Conservation (phyloP, 1,140 invertebrate genomes). For the Drosophila repleta region DNA sequence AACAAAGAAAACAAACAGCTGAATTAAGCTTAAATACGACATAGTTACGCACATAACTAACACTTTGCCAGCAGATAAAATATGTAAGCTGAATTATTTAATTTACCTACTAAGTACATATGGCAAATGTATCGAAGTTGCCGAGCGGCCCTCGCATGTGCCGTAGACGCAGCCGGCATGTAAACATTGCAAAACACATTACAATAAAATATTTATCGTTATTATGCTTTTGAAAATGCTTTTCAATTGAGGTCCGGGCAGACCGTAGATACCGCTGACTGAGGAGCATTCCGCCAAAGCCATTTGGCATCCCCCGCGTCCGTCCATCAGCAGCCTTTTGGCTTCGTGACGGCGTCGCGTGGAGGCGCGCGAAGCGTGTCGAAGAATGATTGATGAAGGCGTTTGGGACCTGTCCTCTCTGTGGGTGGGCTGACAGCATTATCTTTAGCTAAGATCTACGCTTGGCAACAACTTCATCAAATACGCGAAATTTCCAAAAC, state of each 20-base stretch:
- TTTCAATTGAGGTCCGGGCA: slow-evolving; percentile 76
- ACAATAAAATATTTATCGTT: slow-evolving; percentile 82
- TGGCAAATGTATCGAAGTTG: background rate
- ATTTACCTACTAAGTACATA: too few relatives aligned
- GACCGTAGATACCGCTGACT: slow-evolving; percentile 36
- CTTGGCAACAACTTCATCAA: slow-evolving; percentile 59
- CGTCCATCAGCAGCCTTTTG: background rate
- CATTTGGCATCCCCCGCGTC: slow-evolving; percentile 19
- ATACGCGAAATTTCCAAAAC: slow-evolving; percentile 43
- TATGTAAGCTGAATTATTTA: too few relatives aligned
- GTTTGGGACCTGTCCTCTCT: slow-evolving; percentile 6
- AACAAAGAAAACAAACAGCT: background rate
- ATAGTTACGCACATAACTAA: too few relatives aligned
- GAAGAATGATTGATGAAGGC: slow-evolving; percentile 69
- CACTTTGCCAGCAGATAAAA: too few relatives aligned
- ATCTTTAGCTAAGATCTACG: slow-evolving; percentile 28
- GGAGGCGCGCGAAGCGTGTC: slow-evolving; percentile 12
- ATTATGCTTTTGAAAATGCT: slow-evolving; percentile 76
- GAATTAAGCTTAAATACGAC: background rate
- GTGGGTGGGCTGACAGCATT: slow-evolving; percentile 56
- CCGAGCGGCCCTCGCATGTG: slow-evolving; percentile 36
- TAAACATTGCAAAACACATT: slow-evolving; percentile 78
- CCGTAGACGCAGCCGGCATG: slow-evolving; percentile 59
- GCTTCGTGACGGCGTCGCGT: slow-evolving; percentile 4
- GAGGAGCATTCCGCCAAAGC: slow-evolving; percentile 33